Base-by-base conservation (phyloP, 2,888 invertebrate species). In the Dolomedes plantarius region DNA sequence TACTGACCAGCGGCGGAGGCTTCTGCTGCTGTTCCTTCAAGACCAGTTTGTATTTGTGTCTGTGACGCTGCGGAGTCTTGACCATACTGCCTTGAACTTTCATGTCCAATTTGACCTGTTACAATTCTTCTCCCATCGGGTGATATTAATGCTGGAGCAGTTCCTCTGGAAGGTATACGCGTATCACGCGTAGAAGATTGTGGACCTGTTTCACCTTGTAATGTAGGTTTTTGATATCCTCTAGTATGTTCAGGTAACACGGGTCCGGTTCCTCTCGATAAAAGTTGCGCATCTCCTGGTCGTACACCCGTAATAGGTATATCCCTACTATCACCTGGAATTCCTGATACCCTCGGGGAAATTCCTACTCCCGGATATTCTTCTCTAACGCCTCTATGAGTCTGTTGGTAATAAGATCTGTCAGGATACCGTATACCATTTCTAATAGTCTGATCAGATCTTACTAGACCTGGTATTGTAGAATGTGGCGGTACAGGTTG, bases 1-100 rank as follows among this genome's bases (percentile, higher is more conserved):
- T 64, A 71, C 27, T 71, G 62, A 2, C 87, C 87, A 36, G 82
- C 78, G 46, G 87, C 39, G 28, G 87, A 74, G 9, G 87, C 87
- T 79, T 87, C 82, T 41, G 87, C 87, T 6, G 82, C 78, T n/a
- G 82, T 87, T 1, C 87, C 79, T 75, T 78, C 87, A 7, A 46
- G 19, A 50, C 74, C 74, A 32, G 74, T 83, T 56, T 87, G 82
- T 19, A 87, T 74, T 69, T 87, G 82, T 19, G 87, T 87, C 75
- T 79, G 82, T 9, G 87, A 87, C 13, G 82, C 56, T n/a, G 82
- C 82, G 23, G 82, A 36, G 69, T 78, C 83, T 32, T 23, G 19
- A 11, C 56, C 23, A 23, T 23, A 23, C 1, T 23, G 3, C 11
- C 56, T 5, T 23, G 56, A 23, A 5, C 1, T 56, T 56, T 23